Evolutionary conservation across 64 coral and sea anemone species (phyloP).

Genomic region (Montipora capricornis): DNA sequence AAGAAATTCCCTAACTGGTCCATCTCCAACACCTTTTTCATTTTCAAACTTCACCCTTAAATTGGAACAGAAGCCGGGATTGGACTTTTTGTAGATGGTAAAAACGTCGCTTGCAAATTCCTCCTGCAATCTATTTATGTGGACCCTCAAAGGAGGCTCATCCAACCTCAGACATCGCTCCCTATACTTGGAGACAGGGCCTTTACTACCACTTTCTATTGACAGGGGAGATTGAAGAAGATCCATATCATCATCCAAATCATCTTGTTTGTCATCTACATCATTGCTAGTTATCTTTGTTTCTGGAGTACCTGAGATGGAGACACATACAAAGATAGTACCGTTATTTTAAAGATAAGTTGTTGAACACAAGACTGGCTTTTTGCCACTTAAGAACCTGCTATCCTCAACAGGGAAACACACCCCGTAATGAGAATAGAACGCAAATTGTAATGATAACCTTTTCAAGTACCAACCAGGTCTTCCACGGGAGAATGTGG

Average conservation of each 20-base stretch:
- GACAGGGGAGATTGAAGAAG: conserved; percentile 14
- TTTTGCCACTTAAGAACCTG: no score
- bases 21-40: conserved; percentile 36
- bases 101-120: conserved; percentile 56
- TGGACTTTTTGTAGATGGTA: conserved; percentile 52
- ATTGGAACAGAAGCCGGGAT: background rate
- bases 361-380: no score
- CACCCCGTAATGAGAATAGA: no score
- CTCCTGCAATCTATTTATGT: conserved; percentile 25
- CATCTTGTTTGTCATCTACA: background rate
- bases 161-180: background rate
- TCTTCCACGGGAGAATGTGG: no score
- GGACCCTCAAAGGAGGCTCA: conserved; percentile 12
- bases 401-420: no score
- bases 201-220: background rate
- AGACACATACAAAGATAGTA: no score
- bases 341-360: no score
- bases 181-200: background rate
- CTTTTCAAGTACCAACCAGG: no score
- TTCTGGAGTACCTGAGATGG: background rate
- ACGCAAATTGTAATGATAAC: no score
- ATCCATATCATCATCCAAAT: conserved; percentile 12
- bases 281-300: background rate
- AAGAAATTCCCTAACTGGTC: conserved; percentile 16
- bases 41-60: conserved; percentile 20